Conservation (phyloP, 2,888 invertebrate genomes). For the Syritta pipiens region DNA sequence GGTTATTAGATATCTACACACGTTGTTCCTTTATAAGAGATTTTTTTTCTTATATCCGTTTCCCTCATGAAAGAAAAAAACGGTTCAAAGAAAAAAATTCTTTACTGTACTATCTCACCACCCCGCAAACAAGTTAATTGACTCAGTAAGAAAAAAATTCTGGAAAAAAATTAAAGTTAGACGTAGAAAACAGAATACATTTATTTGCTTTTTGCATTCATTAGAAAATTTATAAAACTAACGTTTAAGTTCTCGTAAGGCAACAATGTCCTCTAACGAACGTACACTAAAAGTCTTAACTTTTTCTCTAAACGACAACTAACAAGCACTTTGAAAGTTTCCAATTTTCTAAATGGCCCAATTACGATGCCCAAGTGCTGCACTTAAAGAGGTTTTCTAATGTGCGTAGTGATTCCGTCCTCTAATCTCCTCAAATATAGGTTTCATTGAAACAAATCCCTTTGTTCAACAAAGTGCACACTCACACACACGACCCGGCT, state of each 20-base stretch:
- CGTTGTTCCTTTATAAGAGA: no score
- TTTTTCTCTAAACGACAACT: conserved; percentile 55
- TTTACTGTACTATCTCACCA: no score
- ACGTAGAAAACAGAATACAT: no score
- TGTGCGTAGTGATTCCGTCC: conserved; percentile 23
- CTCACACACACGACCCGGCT: conserved; percentile 15
- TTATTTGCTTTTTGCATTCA: conserved; percentile 1
- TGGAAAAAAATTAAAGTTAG: no score
- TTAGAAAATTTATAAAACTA: conserved; percentile 33
- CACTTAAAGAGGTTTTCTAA: conserved; percentile 33
- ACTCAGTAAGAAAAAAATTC: no score
- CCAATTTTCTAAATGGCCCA: conserved; percentile 59
- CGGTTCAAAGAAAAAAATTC: no score
- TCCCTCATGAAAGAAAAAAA: no score
- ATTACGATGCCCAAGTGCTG: conserved; percentile 50
- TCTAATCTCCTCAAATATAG: conserved; percentile 54
- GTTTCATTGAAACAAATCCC: conserved; percentile 56
- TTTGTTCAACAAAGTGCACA: conserved; percentile 42
- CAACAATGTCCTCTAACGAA: conserved; percentile 20
- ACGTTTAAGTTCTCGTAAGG: conserved; percentile 5
- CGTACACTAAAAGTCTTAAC: conserved; percentile 27
- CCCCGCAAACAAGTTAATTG: no score
- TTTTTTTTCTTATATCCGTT: no score
- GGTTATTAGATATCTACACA: no score
- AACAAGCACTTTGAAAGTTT: conserved; percentile 63